phyloP scores from a whole-genome alignment of 2,797 vertebrate species.

The Esox lucius region DNA sequence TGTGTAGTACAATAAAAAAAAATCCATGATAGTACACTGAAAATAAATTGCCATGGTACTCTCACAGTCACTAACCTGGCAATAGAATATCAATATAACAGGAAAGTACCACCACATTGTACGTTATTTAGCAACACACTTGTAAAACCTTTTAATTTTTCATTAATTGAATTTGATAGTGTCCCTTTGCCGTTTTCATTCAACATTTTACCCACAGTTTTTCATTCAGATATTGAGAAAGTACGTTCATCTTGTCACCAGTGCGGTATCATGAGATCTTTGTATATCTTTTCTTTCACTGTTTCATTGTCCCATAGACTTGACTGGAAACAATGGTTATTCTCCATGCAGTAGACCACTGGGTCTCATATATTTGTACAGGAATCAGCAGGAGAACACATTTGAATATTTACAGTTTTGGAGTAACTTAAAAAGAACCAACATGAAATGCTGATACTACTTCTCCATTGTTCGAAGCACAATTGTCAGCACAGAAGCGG shows the following conservation, averaged over 20 bases:
- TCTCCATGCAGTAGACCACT: conserved; percentile 44
- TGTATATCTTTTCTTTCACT: conserved; percentile 36
- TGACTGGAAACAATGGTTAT: conserved; percentile 38
- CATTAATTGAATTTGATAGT: conserved; percentile 6
- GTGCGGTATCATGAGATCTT: conserved; percentile 15
- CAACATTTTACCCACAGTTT: not conserved
- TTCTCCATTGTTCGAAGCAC: conserved; percentile 45
- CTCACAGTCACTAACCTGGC: no score
- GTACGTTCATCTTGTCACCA: not conserved
- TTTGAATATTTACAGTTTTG: conserved; percentile 53
- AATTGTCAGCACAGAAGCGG: conserved; percentile 26
- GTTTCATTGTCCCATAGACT: conserved; percentile 38
- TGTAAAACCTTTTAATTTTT: no score
- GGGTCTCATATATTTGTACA: conserved; percentile 43
- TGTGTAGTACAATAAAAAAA: no score
- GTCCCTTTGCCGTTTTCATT: not conserved
- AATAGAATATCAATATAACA: no score
- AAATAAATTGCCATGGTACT: no score
- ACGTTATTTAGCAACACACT: no score
- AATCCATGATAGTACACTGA: no score
- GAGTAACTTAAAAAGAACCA: conserved; percentile 39
- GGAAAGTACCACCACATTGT: no score
- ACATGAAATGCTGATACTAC: conserved; percentile 33
- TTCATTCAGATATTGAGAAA: not conserved
- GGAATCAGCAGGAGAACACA: conserved; percentile 39